These are phyloP conservation scores for Drosophila merina DNA, from an alignment of 2,888 invertebrate genomes.

Conservation along the genomic window DNA sequence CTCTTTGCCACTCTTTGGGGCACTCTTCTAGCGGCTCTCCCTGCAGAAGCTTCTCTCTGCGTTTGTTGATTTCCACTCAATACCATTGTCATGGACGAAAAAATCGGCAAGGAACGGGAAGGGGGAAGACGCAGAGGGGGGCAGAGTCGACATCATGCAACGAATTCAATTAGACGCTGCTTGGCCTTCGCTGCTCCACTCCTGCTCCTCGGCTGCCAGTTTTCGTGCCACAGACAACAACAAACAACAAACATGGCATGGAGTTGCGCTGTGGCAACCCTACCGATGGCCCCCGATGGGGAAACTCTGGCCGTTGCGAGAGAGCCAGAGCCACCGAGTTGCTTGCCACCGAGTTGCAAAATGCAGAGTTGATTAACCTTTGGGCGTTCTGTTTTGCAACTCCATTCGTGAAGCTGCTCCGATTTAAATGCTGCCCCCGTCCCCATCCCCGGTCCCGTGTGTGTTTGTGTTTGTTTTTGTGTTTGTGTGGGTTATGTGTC, in stretches of 20 bases:
- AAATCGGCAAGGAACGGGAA: not conserved
- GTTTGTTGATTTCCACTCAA: constrained; percentile 62
- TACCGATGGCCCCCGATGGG: constrained; percentile 37
- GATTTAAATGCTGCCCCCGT: constrained; percentile 73
- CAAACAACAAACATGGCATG: constrained; percentile 43
- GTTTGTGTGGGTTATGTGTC: constrained; percentile 34
- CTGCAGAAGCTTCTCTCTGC: constrained; percentile 5
- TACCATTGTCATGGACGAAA: constrained; percentile 78
- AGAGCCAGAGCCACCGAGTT: constrained; percentile 2
- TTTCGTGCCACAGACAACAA: constrained; percentile 74
- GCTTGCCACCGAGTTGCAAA: constrained; percentile 43
- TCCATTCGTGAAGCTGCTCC: constrained; percentile 80
- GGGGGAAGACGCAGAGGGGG: constrained; percentile 3
- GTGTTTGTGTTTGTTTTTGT: constrained; percentile 8
- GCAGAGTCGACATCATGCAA: constrained; percentile 48
- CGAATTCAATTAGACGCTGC: constrained; percentile 75
- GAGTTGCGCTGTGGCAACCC: constrained; percentile 63
- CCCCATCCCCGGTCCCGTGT: not conserved
- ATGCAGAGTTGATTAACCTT: constrained; percentile 83
- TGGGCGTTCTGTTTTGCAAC: constrained; percentile 79
- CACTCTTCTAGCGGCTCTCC: constrained; percentile 17
- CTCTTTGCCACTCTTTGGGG: constrained; percentile 46
- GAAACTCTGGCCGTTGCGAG: constrained; percentile 28
- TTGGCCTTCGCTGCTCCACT: constrained; percentile 48
- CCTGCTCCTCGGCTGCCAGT: constrained; percentile 27